Evolutionary conservation across 2,797 vertebrate species (phyloP).

Genomic region (Nasua narica): DNA sequence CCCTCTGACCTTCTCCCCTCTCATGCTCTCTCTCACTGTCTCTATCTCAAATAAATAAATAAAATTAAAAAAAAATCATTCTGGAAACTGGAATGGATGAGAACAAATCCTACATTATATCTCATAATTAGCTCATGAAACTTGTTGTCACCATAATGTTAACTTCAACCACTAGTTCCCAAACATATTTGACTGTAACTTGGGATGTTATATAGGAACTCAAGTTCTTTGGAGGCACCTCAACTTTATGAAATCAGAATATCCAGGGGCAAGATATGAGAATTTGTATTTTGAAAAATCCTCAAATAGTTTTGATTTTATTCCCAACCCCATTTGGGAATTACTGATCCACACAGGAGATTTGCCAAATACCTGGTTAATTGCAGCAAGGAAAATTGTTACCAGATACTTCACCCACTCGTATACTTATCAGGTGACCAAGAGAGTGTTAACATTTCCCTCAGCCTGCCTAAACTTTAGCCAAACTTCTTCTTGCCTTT

Average conservation of each 20-base stretch:
- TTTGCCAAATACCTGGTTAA: background rate
- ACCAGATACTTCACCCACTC: background rate
- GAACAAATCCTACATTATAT: background rate
- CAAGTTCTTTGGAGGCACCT: background rate
- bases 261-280: background rate
- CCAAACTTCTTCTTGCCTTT: background rate
- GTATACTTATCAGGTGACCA: background rate
- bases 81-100: background rate
- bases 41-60: no score
- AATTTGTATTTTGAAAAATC: background rate
- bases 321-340: background rate
- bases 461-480: background rate
- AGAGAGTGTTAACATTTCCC: background rate
- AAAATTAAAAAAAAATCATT: background rate
- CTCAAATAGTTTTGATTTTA: background rate
- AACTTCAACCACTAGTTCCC: background rate
- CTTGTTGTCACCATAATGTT: background rate
- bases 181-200: background rate
- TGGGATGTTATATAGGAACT: background rate
- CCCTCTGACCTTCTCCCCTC: no score
- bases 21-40: no score
- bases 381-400: background rate
- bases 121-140: background rate
- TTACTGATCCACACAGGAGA: background rate
- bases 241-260: constrained; percentile 8